A percentile compares a stretch with the other conserved stretches of the same genome.
phyloP scores from a whole-genome alignment of 2,797 vertebrate genomes.

The Cephalopachus bancanus region DNA sequence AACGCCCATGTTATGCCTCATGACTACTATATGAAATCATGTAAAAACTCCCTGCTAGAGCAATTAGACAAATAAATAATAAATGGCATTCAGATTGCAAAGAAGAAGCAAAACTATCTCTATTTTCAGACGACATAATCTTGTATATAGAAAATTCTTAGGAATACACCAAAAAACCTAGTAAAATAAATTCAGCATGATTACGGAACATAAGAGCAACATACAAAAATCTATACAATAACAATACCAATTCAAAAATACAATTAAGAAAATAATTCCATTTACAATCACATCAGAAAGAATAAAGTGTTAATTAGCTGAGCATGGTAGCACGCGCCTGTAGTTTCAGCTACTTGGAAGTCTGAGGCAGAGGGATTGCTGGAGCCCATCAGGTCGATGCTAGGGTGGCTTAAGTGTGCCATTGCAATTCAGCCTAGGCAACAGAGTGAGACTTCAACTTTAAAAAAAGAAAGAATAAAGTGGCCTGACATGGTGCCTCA shows the following conservation, averaged over 20 bases:
- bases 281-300: not conserved
- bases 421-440: no score
- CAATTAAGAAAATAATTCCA: not conserved
- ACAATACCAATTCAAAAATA: not conserved
- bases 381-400: no score
- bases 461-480: no score
- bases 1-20: not conserved
- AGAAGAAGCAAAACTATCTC: not conserved
- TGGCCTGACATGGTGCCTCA: no score
- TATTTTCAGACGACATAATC: not conserved
- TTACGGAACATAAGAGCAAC: not conserved
- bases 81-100: not conserved
- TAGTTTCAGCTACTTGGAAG: no score
- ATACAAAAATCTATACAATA: not conserved
- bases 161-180: not conserved
- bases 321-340: no score
- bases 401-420: no score
- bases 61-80: not conserved
- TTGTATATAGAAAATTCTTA: not conserved
- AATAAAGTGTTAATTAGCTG: not conserved
- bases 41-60: not conserved
- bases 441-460: no score
- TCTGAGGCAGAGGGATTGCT: no score
- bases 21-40: not conserved
- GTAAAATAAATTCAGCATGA: not conserved